Percentiles rank a stretch among this genome's conserved stretches.
These are phyloP conservation scores for Leucoraja erinaceus DNA, from an alignment of 2,113 vertebrate genomes.

Conservation along the genomic window DNA sequence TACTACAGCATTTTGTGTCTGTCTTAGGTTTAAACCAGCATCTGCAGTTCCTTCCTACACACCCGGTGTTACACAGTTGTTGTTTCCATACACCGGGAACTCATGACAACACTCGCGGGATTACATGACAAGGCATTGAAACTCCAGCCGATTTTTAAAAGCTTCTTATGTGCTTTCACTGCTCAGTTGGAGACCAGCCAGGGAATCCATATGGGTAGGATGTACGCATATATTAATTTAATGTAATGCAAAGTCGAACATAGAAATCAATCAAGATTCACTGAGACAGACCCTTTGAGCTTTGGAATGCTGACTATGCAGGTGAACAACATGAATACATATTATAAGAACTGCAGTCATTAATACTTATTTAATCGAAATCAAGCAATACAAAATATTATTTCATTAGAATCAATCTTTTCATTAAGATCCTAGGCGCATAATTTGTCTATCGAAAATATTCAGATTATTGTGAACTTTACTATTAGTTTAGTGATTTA, in stretches of 20 bases:
- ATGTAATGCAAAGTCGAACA: background rate
- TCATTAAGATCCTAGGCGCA: background rate
- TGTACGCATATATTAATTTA: background rate
- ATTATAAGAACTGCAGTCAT: background rate
- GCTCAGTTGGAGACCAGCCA: background rate
- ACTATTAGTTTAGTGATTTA: no score
- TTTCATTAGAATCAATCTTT: background rate
- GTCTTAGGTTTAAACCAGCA: no score
- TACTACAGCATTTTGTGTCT: no score
- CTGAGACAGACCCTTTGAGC: background rate
- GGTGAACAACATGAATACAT: background rate
- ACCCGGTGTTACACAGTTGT: background rate
- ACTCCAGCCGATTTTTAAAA: background rate
- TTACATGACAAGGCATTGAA: background rate
- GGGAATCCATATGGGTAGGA: background rate
- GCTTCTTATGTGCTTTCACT: background rate
- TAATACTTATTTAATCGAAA: background rate
- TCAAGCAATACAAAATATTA: background rate
- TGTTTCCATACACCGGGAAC: background rate
- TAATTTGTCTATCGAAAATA: background rate
- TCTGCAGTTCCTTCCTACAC: no score
- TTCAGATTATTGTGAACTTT: background rate
- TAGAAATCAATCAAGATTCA: constrained; percentile 18
- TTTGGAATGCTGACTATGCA: background rate
- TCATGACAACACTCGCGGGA: background rate